Evolutionary conservation across 2,888 invertebrate genomes (phyloP).

Genomic region (Steinernema carpocapsae): DNA sequence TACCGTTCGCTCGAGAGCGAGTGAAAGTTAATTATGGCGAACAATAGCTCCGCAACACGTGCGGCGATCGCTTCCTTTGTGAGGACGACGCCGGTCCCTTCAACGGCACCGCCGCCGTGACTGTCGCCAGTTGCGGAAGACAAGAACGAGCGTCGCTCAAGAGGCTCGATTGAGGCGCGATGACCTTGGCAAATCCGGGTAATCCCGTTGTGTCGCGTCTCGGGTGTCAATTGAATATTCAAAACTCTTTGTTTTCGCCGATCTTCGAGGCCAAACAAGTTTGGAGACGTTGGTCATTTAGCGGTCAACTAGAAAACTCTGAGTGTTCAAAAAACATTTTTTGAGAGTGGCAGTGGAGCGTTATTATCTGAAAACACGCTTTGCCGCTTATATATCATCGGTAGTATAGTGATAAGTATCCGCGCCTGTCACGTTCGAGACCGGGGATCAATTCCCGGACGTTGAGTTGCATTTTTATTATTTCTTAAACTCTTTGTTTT

Average conservation of each 20-base stretch:
- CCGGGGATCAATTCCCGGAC: no score
- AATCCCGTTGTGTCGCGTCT: conserved; percentile 14
- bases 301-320: neutral
- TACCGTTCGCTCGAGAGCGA: neutral
- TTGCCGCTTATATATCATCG: no score
- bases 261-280: neutral
- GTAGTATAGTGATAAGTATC: no score
- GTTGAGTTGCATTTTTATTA: no score
- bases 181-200: conserved; percentile 21
- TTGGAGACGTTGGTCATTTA: neutral
- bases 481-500: no score
- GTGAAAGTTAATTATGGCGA: neutral
- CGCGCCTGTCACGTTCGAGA: no score
- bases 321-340: no score
- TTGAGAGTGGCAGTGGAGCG: no score
- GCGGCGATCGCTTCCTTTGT: conserved; percentile 7
- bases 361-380: no score
- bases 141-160: neutral
- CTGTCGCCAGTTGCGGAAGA: conserved; percentile 32
- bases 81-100: neutral
- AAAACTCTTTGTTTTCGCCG: conserved; percentile 26
- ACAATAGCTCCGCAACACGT: neutral
- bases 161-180: neutral
- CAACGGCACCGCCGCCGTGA: neutral
- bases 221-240: conserved; percentile 21